Evolutionary conservation across 2,113 vertebrate genomes (phyloP).

Genomic region (Lophochroa leadbeateri): DNA sequence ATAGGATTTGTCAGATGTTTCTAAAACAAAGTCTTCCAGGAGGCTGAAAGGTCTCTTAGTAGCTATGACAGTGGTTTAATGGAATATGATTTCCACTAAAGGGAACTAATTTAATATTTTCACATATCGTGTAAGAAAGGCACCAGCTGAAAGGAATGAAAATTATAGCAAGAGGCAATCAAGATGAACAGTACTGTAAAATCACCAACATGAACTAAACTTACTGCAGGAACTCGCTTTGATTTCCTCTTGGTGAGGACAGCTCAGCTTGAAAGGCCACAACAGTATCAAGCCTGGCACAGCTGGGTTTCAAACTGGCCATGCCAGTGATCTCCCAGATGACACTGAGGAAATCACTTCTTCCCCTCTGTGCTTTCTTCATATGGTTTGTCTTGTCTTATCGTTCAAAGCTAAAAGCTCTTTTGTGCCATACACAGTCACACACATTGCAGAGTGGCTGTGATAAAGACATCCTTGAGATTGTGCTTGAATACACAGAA

Average conservation of each 20-base stretch:
- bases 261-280: not conserved
- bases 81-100: conserved; percentile 77
- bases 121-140: conserved; percentile 74
- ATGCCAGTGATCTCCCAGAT: not conserved
- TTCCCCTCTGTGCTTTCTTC: not conserved
- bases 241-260: not conserved
- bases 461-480: not conserved
- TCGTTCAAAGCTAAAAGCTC: not conserved
- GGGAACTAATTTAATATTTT: conserved; percentile 77
- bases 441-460: not conserved
- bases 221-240: not conserved
- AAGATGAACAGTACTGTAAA: conserved; percentile 16
- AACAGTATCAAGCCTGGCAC: not conserved
- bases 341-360: not conserved
- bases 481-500: not conserved
- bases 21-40: conserved; percentile 72
- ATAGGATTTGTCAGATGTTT: conserved; percentile 69
- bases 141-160: conserved; percentile 49
- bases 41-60: conserved; percentile 64
- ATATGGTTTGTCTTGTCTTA: not conserved
- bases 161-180: conserved; percentile 62
- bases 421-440: no score
- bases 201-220: not conserved
- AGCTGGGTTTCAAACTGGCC: not conserved
- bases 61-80: conserved; percentile 71